These are phyloP conservation scores for Taenioides sp. DNA, from an alignment of 2,797 vertebrate genomes.

Conservation along the genomic window DNA sequence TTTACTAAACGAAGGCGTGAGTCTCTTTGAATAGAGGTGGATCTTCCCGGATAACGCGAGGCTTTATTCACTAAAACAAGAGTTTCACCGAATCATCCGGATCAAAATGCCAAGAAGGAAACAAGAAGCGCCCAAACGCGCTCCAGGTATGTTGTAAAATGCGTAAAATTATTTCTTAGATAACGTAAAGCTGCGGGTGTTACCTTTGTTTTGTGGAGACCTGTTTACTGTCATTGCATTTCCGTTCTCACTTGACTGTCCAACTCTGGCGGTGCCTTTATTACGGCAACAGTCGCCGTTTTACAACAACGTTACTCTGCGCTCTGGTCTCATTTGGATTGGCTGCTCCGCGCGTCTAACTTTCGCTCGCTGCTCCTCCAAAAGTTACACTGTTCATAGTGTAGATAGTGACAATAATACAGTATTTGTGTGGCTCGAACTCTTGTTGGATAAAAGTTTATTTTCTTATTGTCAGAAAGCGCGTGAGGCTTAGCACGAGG, in stretches of 20 bases:
- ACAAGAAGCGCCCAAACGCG: conserved; percentile 96
- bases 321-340: conserved; percentile 23
- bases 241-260: conserved; percentile 61
- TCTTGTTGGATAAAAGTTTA: conserved; percentile 59
- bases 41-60: conserved; percentile 83
- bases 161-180: conserved; percentile 24
- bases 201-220: conserved; percentile 59
- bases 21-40: conserved; percentile 80
- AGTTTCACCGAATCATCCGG: conserved; percentile 66
- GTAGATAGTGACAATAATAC: background rate
- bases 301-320: conserved; percentile 13
- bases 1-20: conserved; percentile 76
- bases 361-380: conserved; percentile 60
- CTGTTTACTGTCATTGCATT: conserved; percentile 64
- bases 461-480: conserved; percentile 56
- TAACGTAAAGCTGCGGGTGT: conserved; percentile 37
- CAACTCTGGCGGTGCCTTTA: conserved; percentile 37
- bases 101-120: conserved; percentile 93
- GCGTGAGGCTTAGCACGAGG: conserved; percentile 57
- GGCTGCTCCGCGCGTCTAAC: conserved; percentile 42
- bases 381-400: conserved; percentile 29
- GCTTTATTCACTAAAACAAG: conserved; percentile 59
- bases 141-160: conserved; percentile 85
- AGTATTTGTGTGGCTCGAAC: conserved; percentile 3
- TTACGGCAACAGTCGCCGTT: conserved; percentile 1